Evolutionary conservation across 2,797 vertebrate genomes (phyloP), one percentile per base, ranked within the genome.

Genomic region (Scolopax bukidnonensis): DNA sequence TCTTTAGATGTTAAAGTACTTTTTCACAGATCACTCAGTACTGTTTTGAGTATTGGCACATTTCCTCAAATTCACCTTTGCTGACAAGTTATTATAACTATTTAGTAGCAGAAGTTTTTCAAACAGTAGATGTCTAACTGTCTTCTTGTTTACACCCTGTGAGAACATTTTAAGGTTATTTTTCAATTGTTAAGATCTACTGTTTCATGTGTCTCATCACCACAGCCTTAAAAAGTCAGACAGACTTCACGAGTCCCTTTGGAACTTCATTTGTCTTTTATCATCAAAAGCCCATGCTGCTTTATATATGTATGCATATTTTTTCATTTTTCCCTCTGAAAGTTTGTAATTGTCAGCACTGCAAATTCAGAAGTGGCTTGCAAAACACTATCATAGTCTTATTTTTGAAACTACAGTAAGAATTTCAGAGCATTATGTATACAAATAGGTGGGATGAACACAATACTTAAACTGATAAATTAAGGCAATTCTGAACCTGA

Each of bases 201-300:
- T 89, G 47, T 57, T 78, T 86, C 51, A 80, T 73, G 67, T 73
- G 80, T 70, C 84, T n/a, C 64, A 83, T 61, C 80, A 84, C 36
- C 33, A 92, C 67, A 85, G 8, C 28, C 33, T 73, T 73, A 69
- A 56, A 41, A 87, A 77, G 32, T 91, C 87, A 96, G 33, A 75
- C 40, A 93, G 45, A 81, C 25, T 90, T 93, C 56, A 33, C 5
- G 67, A 93, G 38, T 18, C 80, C 64, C 83, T 89, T 93, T 90
- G 82, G 80, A 93, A 95, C 30, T 71, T 56, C 1, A 0, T 51
- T 89, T 53, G 69, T 83, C 89, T 95, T 96, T 92, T 64, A 93
- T 91, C 91, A 90, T 93, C 91, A 96, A 96, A 93, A 95, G 68
- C 65, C 12, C 80, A 90, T 33, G 30, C 64, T 92, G 87, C 45